These are phyloP conservation scores for Aspidapion aeneum DNA, from an alignment of 2,888 invertebrate species.

Conservation along the genomic window DNA sequence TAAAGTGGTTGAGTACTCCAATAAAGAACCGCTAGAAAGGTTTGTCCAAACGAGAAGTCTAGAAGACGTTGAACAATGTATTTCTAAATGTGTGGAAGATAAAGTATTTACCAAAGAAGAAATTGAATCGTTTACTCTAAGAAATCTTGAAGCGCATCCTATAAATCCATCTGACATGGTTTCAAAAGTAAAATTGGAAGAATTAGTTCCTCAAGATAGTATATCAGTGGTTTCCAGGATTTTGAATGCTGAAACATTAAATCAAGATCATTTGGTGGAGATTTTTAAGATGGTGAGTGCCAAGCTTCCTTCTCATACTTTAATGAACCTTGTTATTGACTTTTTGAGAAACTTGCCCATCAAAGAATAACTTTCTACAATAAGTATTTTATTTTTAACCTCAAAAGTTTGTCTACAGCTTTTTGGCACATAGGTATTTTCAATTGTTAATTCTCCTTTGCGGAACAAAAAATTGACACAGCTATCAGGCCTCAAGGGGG, in stretches of 20 bases:
- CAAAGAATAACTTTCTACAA: slow-evolving; percentile 14
- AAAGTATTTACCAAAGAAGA: slow-evolving; percentile 25
- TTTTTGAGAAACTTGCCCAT: slow-evolving; percentile 26
- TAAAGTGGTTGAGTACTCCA: slow-evolving; percentile 20
- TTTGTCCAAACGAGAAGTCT: slow-evolving; percentile 23
- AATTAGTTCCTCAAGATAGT: slow-evolving; percentile 16
- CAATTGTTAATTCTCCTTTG: too few species aligned
- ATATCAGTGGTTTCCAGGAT: slow-evolving; percentile 9
- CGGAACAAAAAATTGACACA: too few species aligned
- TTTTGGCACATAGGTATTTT: too few species aligned
- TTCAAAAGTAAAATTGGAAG: slow-evolving; percentile 8
- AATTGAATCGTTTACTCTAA: slow-evolving; percentile 23
- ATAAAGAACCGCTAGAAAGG: slow-evolving; percentile 17
- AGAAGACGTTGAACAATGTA: slow-evolving; percentile 22
- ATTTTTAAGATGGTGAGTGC: slow-evolving; percentile 28
- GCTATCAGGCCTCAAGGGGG: too few species aligned
- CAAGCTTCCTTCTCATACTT: slow-evolving; percentile 22
- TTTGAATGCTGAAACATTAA: slow-evolving; percentile 12
- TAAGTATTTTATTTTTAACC: too few species aligned
- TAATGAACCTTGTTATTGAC: slow-evolving; percentile 26
- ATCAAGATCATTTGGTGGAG: slow-evolving; percentile 26
- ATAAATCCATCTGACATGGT: slow-evolving; percentile 16
- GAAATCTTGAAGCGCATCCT: slow-evolving; percentile 17
- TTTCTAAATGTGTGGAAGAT: slow-evolving; percentile 25
- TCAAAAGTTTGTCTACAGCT: too few species aligned